phyloP scores from a whole-genome alignment of 2,113 vertebrate genomes.

The Crotalus viridis region DNA sequence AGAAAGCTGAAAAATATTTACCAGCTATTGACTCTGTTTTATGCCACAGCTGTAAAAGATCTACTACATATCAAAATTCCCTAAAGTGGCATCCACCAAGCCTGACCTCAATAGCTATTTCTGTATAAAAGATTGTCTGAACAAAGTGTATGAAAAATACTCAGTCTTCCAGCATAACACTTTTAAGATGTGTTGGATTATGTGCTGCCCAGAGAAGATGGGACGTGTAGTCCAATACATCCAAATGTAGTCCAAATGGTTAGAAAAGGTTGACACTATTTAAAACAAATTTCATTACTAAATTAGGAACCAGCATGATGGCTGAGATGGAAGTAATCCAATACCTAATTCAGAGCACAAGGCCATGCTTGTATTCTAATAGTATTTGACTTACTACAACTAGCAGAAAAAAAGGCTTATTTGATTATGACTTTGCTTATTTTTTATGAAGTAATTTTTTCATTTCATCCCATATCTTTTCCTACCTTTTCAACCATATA shows the following conservation, averaged over 20 bases:
- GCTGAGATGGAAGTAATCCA: conserved; percentile 14
- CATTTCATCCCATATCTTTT: conserved; percentile 15
- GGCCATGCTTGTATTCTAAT: conserved; percentile 4
- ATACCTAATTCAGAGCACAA: background rate
- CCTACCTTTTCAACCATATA: background rate
- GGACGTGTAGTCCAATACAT: background rate
- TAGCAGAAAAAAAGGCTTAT: background rate
- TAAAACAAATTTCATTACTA: background rate
- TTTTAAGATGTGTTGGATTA: background rate
- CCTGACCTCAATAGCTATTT: background rate
- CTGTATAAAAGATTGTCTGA: background rate
- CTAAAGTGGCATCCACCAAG: background rate
- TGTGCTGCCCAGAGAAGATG: background rate
- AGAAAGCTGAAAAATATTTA: background rate
- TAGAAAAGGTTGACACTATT: background rate
- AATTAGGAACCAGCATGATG: background rate
- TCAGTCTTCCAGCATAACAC: background rate
- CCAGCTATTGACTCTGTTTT: background rate
- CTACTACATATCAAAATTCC: background rate
- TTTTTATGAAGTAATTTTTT: conserved; percentile 16
- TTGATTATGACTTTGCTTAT: background rate
- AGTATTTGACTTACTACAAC: background rate
- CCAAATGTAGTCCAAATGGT: background rate
- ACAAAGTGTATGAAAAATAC: background rate
- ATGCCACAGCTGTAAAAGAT: background rate